Base-by-base conservation (phyloP, 2,797 vertebrate species). In the Malurus splendens region DNA sequence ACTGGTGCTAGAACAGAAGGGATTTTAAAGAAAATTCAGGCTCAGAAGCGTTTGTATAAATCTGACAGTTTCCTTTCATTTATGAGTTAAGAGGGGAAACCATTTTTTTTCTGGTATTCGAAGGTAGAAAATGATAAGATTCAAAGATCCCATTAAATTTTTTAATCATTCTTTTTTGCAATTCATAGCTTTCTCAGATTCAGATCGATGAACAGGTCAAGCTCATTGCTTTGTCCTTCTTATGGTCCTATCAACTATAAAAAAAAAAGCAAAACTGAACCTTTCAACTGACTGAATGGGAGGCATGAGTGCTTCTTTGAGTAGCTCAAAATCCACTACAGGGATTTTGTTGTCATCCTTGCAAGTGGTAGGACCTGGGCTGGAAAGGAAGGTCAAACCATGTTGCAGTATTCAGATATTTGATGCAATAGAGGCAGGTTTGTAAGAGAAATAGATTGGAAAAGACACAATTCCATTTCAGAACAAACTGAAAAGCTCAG, bases 11-110 rank as follows among this genome's bases (percentile, higher is more conserved):
- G 42, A 82, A 56, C 15, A 72, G 28, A 73, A 67, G 10, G 5
- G 57, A 54, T 50, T 73, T 60, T 20, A 33, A 67, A 71, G 65
- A 47, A 75, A 79, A 84, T 24, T 42, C 56, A 67, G 39, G n/a
- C 24, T 83, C 38, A 8, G 51, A 68, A 59, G 51, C 0, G 1
- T 66, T 0, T 23, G 45, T 19, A 52, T 24, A 33, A 62, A 86
- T n/a, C n/a, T 28, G 38, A n/a, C 5, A 16, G 20, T 52, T 56
- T 50, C 41, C 28, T 54, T 76, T 41, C 23, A 14, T 45, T 83
- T 48, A 32, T 11, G 20, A 86, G 22, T 44, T 68, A 57, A 28
- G 9, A 28, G 18, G 1, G 5, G 20, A 8, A 4, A 19, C 20
- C 17, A 60, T 76, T 56, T 55, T 32, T 32, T 42, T 38, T 39